Evolutionary conservation across 2,113 vertebrate genomes (phyloP).

Genomic region (Prionailurus bengalensis): DNA sequence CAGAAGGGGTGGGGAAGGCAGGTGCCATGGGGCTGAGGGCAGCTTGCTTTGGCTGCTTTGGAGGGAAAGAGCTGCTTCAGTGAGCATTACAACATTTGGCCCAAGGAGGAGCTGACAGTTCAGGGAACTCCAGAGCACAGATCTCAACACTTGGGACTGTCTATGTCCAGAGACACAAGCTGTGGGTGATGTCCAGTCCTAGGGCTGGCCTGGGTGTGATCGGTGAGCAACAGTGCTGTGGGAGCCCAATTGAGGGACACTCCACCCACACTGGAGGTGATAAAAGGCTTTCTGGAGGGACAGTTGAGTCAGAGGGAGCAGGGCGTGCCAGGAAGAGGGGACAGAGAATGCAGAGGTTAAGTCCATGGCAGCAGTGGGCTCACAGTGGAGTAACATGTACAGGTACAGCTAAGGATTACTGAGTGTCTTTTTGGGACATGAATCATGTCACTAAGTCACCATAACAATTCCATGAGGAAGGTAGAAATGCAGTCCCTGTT

Average conservation of each 20-base stretch:
- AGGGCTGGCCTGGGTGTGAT: not conserved
- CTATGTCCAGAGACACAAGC: not conserved
- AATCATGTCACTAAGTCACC: not conserved
- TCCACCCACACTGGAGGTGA: not conserved
- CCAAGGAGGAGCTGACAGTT: rapidly evolving
- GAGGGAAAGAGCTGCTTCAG: not conserved
- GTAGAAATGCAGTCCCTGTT: not conserved
- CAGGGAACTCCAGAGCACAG: not conserved
- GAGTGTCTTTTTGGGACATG: not conserved
- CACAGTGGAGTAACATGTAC: not conserved
- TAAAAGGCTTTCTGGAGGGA: not conserved
- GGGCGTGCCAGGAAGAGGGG: not conserved
- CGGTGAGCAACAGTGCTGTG: not conserved
- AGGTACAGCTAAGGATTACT: not conserved
- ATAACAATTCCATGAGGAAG: not conserved
- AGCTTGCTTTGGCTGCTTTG: not conserved
- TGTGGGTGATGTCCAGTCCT: not conserved
- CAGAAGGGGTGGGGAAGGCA: not conserved
- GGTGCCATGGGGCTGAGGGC: not conserved
- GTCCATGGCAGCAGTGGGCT: not conserved
- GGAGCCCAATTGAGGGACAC: not conserved
- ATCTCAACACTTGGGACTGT: not conserved
- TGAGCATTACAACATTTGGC: no score
- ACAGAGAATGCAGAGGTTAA: not conserved
- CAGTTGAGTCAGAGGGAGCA: not conserved